Conservation (phyloP, 2,888 invertebrate genomes). For the Lydus trimaculatus region DNA sequence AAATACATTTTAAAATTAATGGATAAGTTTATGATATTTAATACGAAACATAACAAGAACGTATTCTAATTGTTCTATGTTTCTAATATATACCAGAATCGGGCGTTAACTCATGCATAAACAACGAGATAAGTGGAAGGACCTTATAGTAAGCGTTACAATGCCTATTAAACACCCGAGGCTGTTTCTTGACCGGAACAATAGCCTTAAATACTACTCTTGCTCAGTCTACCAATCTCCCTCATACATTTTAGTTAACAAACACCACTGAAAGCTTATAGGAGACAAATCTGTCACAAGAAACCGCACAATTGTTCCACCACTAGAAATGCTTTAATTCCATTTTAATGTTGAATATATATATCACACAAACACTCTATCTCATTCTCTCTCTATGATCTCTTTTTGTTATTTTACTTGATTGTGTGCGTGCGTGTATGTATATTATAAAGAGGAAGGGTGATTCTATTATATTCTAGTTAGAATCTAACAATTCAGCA, state of each 20-base stretch:
- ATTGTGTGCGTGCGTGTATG: neutral
- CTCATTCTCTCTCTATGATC: neutral
- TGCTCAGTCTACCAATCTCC: neutral
- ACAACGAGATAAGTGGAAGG: slow-evolving; percentile 57
- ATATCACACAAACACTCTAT: neutral
- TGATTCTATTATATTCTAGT: neutral
- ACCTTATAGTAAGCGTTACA: slow-evolving; percentile 34
- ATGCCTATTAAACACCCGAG: slow-evolving; percentile 25
- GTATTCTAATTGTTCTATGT: slow-evolving; percentile 51
- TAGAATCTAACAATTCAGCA: slow-evolving; percentile 5
- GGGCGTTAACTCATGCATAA: slow-evolving; percentile 58
- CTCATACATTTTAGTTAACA: slow-evolving; percentile 2
- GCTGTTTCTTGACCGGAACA: slow-evolving; percentile 12
- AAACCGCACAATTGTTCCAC: slow-evolving; percentile 11
- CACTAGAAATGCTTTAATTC: slow-evolving; percentile 9
- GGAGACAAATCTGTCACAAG: slow-evolving; percentile 9
- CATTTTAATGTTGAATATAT: slow-evolving; percentile 9
- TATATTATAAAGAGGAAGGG: neutral
- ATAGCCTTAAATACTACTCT: slow-evolving; percentile 1
- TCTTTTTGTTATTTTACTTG: neutral
- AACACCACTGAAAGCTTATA: neutral
- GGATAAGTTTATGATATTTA: neutral
- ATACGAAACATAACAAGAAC: neutral
- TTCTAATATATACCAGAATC: slow-evolving; percentile 50
- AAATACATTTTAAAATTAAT: neutral